phyloP scores from a whole-genome alignment of 2,888 invertebrate species.

The Aphidius colemani region DNA sequence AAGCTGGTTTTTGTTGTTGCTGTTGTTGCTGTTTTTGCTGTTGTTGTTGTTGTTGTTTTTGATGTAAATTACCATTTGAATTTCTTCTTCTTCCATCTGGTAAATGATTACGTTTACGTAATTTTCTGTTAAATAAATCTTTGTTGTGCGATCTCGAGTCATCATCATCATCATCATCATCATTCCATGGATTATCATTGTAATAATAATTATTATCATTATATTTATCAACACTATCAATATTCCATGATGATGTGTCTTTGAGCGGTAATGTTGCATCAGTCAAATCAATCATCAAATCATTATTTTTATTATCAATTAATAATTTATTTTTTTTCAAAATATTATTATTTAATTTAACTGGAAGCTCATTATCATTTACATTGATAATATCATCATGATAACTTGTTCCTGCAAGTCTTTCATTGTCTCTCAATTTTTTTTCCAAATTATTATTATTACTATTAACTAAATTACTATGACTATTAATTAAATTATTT shows the following conservation, averaged over 20 bases:
- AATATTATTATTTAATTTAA: conserved; percentile 12
- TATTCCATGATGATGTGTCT: neutral
- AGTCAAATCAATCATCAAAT: neutral
- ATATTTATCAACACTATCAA: neutral
- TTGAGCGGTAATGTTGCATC: conserved; percentile 2
- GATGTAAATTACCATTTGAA: conserved; percentile 15
- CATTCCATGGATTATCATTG: conserved; percentile 17
- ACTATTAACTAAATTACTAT: neutral
- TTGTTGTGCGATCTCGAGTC: neutral
- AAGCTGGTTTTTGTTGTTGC: conserved; percentile 59
- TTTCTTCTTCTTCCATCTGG: conserved; percentile 27
- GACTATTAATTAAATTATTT: neutral
- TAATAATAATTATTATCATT: conserved; percentile 3
- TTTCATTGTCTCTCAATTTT: conserved; percentile 10
- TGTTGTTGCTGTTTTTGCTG: conserved; percentile 9
- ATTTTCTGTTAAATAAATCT: conserved; percentile 9
- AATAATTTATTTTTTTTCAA: conserved; percentile 8
- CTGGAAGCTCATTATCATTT: conserved; percentile 20
- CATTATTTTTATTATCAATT: neutral
- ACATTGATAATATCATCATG: neutral
- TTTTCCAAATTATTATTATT: conserved; percentile 3
- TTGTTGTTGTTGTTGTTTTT: conserved; percentile 22
- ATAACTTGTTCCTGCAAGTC: conserved; percentile 4
- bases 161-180: neutral
- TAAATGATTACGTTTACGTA: conserved; percentile 26